phyloP scores from a whole-genome alignment of 2,113 vertebrate species.

The Cebidichthys violaceus region DNA sequence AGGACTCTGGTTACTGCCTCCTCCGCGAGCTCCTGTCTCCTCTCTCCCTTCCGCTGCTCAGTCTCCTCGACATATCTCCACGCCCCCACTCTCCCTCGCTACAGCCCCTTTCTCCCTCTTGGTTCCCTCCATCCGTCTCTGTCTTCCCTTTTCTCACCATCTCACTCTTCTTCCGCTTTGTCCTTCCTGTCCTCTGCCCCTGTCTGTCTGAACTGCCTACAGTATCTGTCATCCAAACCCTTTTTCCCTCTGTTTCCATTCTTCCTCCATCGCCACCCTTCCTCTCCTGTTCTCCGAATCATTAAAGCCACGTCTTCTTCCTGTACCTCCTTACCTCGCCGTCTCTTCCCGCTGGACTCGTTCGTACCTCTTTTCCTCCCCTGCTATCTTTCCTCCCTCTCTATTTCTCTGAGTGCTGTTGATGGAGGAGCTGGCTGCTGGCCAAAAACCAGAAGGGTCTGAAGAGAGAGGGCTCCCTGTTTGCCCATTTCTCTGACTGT shows the following conservation, averaged over 20 bases:
- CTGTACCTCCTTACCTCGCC: conserved; percentile 33
- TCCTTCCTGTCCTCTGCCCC: conserved; percentile 56
- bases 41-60: conserved; percentile 46
- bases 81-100: conserved; percentile 14
- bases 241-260: conserved; percentile 21
- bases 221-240: conserved; percentile 35
- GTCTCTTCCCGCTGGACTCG: conserved; percentile 22
- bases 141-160: conserved; percentile 38
- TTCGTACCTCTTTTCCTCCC: conserved; percentile 21
- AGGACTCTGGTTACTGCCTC: conserved; percentile 71
- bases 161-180: conserved; percentile 49
- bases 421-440: conserved; percentile 75
- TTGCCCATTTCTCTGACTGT: conserved; percentile 50
- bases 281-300: conserved; percentile 26
- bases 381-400: conserved; percentile 46
- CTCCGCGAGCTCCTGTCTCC: conserved; percentile 57
- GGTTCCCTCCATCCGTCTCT: conserved; percentile 43
- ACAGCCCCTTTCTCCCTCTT: conserved; percentile 19
- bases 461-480: conserved; percentile 56
- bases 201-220: conserved; percentile 51
- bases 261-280: conserved; percentile 17
- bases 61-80: conserved; percentile 57
- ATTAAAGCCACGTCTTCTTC: conserved; percentile 27
- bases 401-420: conserved; percentile 76
- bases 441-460: conserved; percentile 62